A percentile compares a stretch with the other conserved stretches of the same genome.
Evolutionary conservation across 1,140 invertebrate genomes (phyloP).

Genomic region (Drosophila navojoa): DNA sequence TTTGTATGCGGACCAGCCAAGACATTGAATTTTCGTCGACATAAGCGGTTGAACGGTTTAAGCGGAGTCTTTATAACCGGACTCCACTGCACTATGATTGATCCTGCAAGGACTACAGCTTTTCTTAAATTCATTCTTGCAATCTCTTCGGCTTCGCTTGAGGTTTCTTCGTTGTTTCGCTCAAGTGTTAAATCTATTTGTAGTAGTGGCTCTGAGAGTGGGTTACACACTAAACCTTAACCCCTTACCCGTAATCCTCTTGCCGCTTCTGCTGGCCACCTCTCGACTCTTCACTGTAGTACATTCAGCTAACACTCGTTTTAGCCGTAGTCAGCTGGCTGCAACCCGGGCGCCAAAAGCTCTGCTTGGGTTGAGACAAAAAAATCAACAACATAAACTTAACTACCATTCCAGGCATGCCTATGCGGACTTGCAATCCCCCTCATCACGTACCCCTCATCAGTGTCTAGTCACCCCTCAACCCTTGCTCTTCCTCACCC

Average conservation of each 20-base stretch:
- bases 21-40: no score
- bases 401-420: constrained; percentile 57
- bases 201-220: constrained; percentile 13
- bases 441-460: neutral
- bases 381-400: constrained; percentile 44
- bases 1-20: no score
- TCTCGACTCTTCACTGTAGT: constrained; percentile 18
- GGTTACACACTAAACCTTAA: neutral
- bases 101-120: no score
- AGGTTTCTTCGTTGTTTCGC: constrained; percentile 9
- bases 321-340: constrained; percentile 7
- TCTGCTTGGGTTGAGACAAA: constrained; percentile 36
- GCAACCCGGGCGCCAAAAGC: constrained; percentile 35
- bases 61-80: no score
- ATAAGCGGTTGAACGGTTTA: no score
- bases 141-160: constrained; percentile 25
- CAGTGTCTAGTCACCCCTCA: neutral
- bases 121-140: constrained; percentile 34
- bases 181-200: constrained; percentile 55
- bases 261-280: constrained; percentile 2
- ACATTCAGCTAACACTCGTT: constrained; percentile 30
- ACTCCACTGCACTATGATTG: no score
- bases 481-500: neutral
- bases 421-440: constrained; percentile 6
- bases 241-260: neutral